Percentiles rank a stretch among this genome's conserved stretches.
Evolutionary conservation across 1,140 invertebrate genomes (phyloP).

Genomic region (Glossosoma conforme): DNA sequence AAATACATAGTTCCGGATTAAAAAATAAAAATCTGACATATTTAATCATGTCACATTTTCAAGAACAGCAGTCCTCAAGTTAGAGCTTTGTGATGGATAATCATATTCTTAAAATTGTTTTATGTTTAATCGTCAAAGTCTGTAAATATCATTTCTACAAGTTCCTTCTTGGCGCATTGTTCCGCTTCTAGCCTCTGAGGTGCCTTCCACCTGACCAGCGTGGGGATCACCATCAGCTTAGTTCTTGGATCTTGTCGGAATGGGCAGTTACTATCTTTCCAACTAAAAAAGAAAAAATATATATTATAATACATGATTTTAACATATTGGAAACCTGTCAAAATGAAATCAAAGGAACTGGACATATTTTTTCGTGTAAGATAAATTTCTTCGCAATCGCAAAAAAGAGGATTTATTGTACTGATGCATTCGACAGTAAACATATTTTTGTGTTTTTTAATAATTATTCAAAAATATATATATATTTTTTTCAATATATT

Average conservation of each 20-base stretch:
- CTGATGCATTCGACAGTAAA: too few relatives aligned
- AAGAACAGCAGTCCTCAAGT: too few relatives aligned
- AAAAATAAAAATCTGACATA: too few relatives aligned
- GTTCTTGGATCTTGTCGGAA: conserved; percentile 65
- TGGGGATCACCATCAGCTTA: conserved; percentile 66
- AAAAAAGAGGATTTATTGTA: too few relatives aligned
- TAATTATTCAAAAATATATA: too few relatives aligned
- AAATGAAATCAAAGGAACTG: conserved; percentile 2
- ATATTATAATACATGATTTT: neutral
- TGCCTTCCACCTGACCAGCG: conserved; percentile 65
- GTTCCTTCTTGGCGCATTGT: conserved; percentile 59
- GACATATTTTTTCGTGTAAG: too few relatives aligned
- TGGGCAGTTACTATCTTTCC: conserved; percentile 68
- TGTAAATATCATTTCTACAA: conserved; percentile 63
- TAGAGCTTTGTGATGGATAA: too few relatives aligned
- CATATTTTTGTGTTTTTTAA: too few relatives aligned
- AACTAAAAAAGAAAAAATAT: conserved; percentile 49
- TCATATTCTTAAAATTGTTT: neutral
- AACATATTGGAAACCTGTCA: neutral
- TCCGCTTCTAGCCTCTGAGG: conserved; percentile 68
- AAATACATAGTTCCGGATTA: too few relatives aligned
- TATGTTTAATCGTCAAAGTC: conserved; percentile 30
- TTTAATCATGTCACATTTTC: too few relatives aligned
- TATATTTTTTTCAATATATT: too few relatives aligned
- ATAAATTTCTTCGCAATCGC: too few relatives aligned